phyloP scores from a whole-genome alignment of 2,113 vertebrate genomes.

The Corydoras sp. region DNA sequence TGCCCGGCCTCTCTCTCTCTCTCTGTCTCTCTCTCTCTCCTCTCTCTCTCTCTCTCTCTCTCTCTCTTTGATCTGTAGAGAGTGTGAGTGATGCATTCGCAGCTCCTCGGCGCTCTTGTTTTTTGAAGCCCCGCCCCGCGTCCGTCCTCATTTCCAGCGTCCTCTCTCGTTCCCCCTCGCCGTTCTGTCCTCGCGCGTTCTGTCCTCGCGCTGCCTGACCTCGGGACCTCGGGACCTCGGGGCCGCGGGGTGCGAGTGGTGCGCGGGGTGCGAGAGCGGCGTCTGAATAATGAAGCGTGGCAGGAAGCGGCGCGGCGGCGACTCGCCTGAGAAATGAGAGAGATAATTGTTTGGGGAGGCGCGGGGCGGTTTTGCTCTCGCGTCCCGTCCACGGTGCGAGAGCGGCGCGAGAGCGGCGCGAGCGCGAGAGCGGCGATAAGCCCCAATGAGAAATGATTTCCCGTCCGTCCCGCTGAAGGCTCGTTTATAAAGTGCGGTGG shows the following conservation, averaged over 20 bases:
- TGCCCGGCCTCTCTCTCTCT: too few species aligned
- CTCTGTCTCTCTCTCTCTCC: too few species aligned
- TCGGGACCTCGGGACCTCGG: not conserved
- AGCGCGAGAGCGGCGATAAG: slow-evolving; percentile 2
- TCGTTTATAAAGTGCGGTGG: not conserved
- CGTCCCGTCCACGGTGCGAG: too few species aligned
- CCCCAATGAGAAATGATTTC: not conserved
- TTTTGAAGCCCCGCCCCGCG: too few species aligned
- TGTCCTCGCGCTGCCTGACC: not conserved
- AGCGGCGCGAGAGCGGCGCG: too few species aligned
- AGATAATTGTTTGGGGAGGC: slow-evolving; percentile 11
- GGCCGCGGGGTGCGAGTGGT: not conserved
- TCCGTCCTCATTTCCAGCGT: not conserved
- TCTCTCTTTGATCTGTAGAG: too few species aligned
- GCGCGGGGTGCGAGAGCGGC: not conserved
- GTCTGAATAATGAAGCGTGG: slow-evolving; percentile 1
- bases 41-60: too few species aligned
- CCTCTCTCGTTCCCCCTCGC: not conserved
- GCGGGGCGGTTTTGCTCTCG: too few species aligned
- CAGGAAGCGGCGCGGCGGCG: not conserved
- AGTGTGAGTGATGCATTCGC: too few species aligned
- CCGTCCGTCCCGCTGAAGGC: not conserved
- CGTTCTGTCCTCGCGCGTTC: too few species aligned
- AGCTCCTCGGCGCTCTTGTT: too few species aligned
- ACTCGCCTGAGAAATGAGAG: not conserved